These are phyloP conservation scores for Laticauda colubrina DNA, from an alignment of 2,113 vertebrate species.

Conservation along the genomic window DNA sequence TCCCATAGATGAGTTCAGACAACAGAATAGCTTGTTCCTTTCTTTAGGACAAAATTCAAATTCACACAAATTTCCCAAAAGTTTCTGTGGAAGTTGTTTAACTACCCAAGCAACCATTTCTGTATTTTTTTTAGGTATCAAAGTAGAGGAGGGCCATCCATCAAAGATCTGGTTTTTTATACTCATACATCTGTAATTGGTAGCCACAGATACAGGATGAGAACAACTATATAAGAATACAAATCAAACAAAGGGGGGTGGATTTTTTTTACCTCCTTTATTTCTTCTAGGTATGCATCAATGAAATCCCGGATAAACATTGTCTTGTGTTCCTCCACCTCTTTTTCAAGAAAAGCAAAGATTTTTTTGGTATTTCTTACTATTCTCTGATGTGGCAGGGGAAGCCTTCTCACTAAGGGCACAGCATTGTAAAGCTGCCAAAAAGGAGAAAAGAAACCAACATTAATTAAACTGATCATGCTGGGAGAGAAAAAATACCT, in stretches of 20 bases:
- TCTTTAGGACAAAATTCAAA: background rate
- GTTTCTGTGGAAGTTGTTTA: background rate
- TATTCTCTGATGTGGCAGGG: conserved; percentile 49
- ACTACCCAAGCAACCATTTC: too few species aligned
- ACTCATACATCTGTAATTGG: background rate
- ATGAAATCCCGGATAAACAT: conserved; percentile 43
- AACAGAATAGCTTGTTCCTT: background rate
- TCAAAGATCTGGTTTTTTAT: too few species aligned
- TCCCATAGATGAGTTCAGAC: too few species aligned
- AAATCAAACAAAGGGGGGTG: background rate
- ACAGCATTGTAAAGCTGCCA: conserved; percentile 42
- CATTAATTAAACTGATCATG: background rate
- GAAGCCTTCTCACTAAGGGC: conserved; percentile 36
- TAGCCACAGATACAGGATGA: background rate
- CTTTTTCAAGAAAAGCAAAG: conserved; percentile 23
- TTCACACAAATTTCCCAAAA: background rate
- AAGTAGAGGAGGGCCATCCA: too few species aligned
- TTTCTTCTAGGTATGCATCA: conserved; percentile 61
- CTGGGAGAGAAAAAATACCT: too few species aligned
- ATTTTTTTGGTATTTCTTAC: conserved; percentile 24
- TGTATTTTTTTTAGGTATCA: too few species aligned
- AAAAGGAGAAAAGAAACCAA: background rate
- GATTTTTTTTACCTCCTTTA: conserved; percentile 30
- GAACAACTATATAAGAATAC: too few species aligned
- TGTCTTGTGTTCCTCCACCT: conserved; percentile 42